These are phyloP conservation scores for Dolichoris vasculosae DNA, from an alignment of 1,140 invertebrate genomes.

Conservation along the genomic window DNA sequence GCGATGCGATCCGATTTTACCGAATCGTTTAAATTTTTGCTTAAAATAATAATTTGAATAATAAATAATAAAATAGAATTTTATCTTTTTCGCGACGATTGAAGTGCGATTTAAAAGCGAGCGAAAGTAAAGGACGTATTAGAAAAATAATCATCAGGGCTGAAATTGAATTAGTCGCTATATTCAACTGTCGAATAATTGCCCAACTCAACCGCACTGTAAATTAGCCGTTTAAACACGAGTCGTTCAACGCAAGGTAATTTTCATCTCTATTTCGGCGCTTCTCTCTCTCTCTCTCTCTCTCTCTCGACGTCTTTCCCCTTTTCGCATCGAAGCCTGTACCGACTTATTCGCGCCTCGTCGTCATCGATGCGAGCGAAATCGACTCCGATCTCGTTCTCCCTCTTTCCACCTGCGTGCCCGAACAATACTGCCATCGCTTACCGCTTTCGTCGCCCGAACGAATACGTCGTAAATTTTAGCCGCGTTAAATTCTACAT, in stretches of 20 bases:
- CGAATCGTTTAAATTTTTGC: no score
- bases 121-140: no score
- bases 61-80: no score
- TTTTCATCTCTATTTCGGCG: not conserved
- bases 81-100: no score
- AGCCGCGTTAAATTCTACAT: conserved; percentile 41
- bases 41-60: no score
- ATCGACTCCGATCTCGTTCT: conserved; percentile 42
- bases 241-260: not conserved
- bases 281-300: not conserved
- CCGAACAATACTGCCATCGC: conserved; percentile 2
- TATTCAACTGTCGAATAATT: not conserved
- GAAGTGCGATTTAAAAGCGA: no score
- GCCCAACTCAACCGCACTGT: not conserved
- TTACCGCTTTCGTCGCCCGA: conserved; percentile 42
- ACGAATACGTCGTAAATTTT: conserved; percentile 41
- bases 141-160: not conserved
- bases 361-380: conserved; percentile 29
- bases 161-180: not conserved
- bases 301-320: not conserved
- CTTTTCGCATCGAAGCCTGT: not conserved
- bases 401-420: not conserved
- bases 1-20: no score
- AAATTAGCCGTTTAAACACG: not conserved
- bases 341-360: not conserved